Evolutionary conservation across 2,797 vertebrate genomes (phyloP), one percentile per base, ranked within the genome.

Genomic region (Chaenodraco wilsoni): DNA sequence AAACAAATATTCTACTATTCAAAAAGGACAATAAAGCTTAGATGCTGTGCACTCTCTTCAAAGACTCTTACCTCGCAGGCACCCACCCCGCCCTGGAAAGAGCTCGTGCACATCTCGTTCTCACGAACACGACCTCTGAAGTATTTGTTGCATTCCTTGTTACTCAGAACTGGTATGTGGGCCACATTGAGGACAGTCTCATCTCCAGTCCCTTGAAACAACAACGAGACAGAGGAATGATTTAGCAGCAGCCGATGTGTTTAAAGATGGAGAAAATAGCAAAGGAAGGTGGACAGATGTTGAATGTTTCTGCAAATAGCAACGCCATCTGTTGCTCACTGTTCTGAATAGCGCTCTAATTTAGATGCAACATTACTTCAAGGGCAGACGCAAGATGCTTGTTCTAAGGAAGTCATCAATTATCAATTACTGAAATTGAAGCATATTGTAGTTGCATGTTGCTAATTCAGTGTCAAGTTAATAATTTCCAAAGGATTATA

Each of bases 71-170:
- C 98, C 96, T 99, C 98, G 2, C 98, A 99, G 59, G 97, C 97
- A 0, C 98, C 97, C 0, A 95, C 94, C 0, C 96, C 95, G 0
- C 89, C 93, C 0, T 86, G 81, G 82, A 97, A 91, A 0, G 95
- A 92, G 40, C 75, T 85, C 0, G 98, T 98, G 90, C 98, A 99
- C 94, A 99, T 96, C 91, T 99, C 98, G 0, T 90, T 96, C 81
- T 97, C 96, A 12, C 92, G 95, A 15, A 98, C 90, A 0, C 94
- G 96, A 65, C 96, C 96, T 7, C 94, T 94, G 87, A 96, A 94
- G 3, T 94, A 96, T 10, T 65, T 72, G 11, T 96, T 96, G 89
- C 98, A 99, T 2, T 97, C 93, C 0, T 83, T 83, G 51, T 97
- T 97, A 80, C 94, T 95, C 59, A 97, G 88, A 77, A 99, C 96